Conservation (phyloP, 2,888 invertebrate genomes). For the Drosophila basisetae region DNA sequence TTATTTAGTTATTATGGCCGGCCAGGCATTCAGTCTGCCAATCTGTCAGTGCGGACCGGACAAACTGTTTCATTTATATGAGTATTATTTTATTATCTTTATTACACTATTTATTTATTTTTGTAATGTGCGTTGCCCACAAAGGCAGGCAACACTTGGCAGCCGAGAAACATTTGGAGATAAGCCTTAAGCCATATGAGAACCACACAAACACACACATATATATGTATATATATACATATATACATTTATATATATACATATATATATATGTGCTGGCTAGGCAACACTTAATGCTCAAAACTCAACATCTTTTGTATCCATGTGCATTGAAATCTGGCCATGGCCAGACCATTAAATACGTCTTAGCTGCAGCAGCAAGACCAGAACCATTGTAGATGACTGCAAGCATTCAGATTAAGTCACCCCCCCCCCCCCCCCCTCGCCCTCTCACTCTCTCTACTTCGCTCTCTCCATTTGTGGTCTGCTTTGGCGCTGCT, state of each 20-base stretch:
- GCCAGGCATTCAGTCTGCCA: not conserved
- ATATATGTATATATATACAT: not conserved
- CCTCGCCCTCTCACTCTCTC: not conserved
- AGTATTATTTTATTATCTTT: not conserved
- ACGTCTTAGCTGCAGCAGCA: slow-evolving; percentile 41
- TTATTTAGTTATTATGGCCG: not conserved
- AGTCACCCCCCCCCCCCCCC: not conserved
- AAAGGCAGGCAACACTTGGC: slow-evolving; percentile 36
- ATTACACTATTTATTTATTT: not conserved
- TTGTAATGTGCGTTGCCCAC: slow-evolving; percentile 5
- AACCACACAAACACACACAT: not conserved
- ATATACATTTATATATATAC: not conserved
- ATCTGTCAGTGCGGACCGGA: too few relatives aligned
- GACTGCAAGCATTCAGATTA: slow-evolving; percentile 42
- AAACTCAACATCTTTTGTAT: slow-evolving; percentile 24
- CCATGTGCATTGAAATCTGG: slow-evolving; percentile 43
- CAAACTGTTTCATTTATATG: not conserved
- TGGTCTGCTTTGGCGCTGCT: slow-evolving; percentile 17
- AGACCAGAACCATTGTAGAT: slow-evolving; percentile 38
- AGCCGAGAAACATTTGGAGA: slow-evolving; percentile 11
- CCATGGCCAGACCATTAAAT: slow-evolving; percentile 53
- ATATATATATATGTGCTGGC: not conserved
- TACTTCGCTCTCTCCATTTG: not conserved
- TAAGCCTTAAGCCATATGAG: slow-evolving; percentile 8
- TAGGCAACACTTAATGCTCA: slow-evolving; percentile 33